Evolutionary conservation across 2,888 invertebrate genomes (phyloP).

Genomic region (Epirrita christyi): DNA sequence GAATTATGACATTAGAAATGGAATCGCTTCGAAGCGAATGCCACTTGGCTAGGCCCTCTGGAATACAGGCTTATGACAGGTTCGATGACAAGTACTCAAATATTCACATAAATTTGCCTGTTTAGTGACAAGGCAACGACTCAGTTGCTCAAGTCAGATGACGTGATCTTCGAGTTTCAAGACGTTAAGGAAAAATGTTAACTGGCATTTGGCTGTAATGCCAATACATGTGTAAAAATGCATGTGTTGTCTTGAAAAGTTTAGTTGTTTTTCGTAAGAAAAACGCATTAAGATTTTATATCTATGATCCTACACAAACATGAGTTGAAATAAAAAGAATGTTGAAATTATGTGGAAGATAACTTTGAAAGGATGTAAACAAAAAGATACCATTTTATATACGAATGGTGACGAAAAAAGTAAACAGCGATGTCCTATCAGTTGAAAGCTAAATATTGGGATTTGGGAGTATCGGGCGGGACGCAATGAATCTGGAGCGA

Average conservation of each 20-base stretch:
- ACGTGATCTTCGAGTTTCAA: constrained; percentile 10
- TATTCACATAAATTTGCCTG: no score
- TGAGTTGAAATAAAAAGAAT: not conserved
- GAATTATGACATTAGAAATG: no score
- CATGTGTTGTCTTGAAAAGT: constrained; percentile 7
- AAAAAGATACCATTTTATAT: not conserved
- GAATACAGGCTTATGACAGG: no score
- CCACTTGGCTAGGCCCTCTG: no score
- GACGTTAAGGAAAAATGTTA: constrained; percentile 22
- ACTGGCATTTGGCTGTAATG: constrained; percentile 18
- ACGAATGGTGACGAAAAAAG: not conserved
- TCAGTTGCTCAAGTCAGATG: no score
- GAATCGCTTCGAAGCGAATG: no score
- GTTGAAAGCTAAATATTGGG: constrained; percentile 15
- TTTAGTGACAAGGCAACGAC: no score
- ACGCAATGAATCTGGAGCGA: constrained; percentile 41
- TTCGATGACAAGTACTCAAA: no score
- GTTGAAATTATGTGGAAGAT: not conserved
- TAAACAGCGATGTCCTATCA: constrained; percentile 9
- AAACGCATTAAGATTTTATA: no score
- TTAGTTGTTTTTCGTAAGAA: no score
- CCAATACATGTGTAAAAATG: no score
- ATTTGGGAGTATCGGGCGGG: constrained; percentile 12
- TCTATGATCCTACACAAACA: no score
- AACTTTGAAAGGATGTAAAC: not conserved